phyloP scores from a whole-genome alignment of 2,797 vertebrate species.

The Fratercula arctica region DNA sequence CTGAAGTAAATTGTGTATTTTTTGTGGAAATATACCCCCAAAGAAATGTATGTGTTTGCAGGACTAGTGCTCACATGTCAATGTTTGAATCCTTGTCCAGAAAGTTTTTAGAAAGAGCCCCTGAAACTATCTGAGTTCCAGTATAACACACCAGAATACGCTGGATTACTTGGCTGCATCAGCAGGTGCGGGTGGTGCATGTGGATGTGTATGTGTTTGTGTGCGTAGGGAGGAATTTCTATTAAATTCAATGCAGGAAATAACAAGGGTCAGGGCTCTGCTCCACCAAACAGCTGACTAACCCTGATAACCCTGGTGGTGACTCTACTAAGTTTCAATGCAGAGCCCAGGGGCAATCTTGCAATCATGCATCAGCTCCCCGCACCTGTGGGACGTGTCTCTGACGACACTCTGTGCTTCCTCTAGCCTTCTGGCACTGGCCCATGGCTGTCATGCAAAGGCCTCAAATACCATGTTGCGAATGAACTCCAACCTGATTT shows the following conservation, averaged over 20 bases:
- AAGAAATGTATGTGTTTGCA: neutral
- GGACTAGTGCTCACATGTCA: neutral
- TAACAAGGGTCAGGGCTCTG: neutral
- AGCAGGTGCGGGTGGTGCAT: neutral
- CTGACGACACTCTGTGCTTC: fast-evolving
- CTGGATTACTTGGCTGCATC: neutral
- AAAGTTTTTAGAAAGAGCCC: neutral
- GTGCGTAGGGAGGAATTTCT: neutral
- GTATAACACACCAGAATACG: neutral
- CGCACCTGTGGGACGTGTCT: neutral
- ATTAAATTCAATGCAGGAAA: neutral
- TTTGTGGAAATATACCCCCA: neutral
- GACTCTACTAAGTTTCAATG: neutral
- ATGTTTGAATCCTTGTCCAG: neutral
- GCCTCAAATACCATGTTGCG: fast-evolving
- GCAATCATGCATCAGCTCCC: neutral
- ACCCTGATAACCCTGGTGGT: neutral
- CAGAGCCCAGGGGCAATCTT: neutral
- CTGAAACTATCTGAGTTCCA: neutral
- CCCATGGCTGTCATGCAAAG: neutral
- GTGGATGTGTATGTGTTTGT: neutral
- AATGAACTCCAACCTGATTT: neutral
- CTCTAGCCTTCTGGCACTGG: neutral
- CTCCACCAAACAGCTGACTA: neutral
- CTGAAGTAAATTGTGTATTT: neutral